These are phyloP conservation scores for Parambassis ranga DNA, from an alignment of 2,797 vertebrate genomes.

Conservation along the genomic window DNA sequence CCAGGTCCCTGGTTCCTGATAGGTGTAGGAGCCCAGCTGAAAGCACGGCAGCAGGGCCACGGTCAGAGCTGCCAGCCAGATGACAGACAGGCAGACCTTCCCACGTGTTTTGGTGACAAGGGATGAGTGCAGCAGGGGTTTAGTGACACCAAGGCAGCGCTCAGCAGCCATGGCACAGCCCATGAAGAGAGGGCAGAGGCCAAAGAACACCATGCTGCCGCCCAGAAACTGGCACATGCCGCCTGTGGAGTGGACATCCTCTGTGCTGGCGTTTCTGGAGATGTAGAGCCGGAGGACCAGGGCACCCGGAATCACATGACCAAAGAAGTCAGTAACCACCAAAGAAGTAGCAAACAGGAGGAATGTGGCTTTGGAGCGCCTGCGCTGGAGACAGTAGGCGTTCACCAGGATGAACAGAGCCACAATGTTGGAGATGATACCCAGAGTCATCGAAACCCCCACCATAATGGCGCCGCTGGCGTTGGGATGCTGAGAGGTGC, in stretches of 20 bases:
- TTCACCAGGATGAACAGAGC: conserved; percentile 86
- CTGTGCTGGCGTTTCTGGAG: conserved; percentile 35
- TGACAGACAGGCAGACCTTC: conserved; percentile 76
- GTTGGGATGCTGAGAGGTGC: conserved; percentile 33
- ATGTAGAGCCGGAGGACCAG: conserved; percentile 86
- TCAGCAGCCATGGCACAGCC: conserved; percentile 90
- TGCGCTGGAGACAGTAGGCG: conserved; percentile 80
- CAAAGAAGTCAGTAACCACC: conserved; percentile 85
- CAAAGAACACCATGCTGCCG: conserved; percentile 92
- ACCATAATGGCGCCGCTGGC: conserved; percentile 71
- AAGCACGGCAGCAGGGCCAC: conserved; percentile 85
- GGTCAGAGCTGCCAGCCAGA: conserved; percentile 81
- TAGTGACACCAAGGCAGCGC: conserved; percentile 88
- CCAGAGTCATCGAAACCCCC: conserved; percentile 86
- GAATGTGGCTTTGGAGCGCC: conserved; percentile 88
- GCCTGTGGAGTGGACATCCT: conserved; percentile 62
- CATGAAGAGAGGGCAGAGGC: conserved; percentile 89
- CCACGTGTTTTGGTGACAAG: conserved; percentile 83
- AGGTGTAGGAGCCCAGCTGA: conserved; percentile 82
- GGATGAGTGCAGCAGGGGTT: conserved; percentile 83
- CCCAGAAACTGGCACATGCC: conserved; percentile 87
- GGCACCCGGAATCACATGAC: conserved; percentile 86
- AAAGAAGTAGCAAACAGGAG: conserved; percentile 87
- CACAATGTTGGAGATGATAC: conserved; percentile 86
- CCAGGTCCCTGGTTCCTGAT: conserved; percentile 88